phyloP scores from a whole-genome alignment of 2,888 invertebrate genomes.

The Netelia inedita region DNA sequence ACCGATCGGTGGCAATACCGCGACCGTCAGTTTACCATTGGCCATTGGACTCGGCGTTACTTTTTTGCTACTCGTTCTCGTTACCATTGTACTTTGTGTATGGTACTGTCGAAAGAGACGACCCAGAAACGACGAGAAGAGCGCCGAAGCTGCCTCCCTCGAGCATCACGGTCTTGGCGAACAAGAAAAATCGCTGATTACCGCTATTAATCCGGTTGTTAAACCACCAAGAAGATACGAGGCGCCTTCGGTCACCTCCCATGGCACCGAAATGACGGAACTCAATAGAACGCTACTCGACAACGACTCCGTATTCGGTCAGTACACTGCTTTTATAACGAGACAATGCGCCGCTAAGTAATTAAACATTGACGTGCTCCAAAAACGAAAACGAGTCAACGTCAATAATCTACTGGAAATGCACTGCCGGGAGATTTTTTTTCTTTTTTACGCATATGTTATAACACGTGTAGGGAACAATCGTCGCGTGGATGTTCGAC shows the following conservation, averaged over 20 bases:
- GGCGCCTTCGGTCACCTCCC: conserved; percentile 90
- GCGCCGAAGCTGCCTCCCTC: conserved; percentile 88
- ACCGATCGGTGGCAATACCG: conserved; percentile 72
- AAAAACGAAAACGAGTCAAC: neutral
- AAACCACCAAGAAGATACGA: conserved; percentile 93
- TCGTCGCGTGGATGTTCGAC: neutral
- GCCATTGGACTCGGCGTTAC: conserved; percentile 86
- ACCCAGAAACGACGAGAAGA: conserved; percentile 87
- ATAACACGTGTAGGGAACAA: conserved; percentile 28
- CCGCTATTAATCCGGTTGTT: conserved; percentile 93
- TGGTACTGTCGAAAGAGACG: conserved; percentile 87
- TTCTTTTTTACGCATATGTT: conserved; percentile 17
- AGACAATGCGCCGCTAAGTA: conserved; percentile 76
- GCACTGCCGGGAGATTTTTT: neutral
- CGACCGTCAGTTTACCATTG: conserved; percentile 84
- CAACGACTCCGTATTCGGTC: conserved; percentile 92
- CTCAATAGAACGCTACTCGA: conserved; percentile 93
- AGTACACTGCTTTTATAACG: conserved; percentile 85
- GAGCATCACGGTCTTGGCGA: conserved; percentile 92
- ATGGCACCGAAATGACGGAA: conserved; percentile 93
- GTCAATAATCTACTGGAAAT: neutral
- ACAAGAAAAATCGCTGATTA: conserved; percentile 94
- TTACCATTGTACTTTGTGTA: conserved; percentile 86
- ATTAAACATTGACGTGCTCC: neutral
- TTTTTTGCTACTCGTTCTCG: conserved; percentile 86